Conservation (phyloP, 2,113 vertebrate species). For the Ammospiza caudacuta region DNA sequence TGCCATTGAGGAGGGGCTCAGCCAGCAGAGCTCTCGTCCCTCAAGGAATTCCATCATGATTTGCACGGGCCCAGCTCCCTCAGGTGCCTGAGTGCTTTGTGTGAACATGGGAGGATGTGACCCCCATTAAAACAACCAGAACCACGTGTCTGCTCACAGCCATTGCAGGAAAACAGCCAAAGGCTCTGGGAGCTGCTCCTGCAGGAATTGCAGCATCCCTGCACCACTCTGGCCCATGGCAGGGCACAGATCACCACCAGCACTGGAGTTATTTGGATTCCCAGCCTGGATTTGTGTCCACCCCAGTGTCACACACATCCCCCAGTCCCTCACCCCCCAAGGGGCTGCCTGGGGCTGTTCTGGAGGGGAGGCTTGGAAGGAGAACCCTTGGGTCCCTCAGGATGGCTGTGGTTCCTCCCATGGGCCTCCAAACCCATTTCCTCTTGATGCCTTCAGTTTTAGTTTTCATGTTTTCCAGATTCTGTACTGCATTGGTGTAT, state of each 20-base stretch:
- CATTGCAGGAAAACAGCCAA: not conserved
- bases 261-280: not conserved
- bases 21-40: not conserved
- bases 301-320: not conserved
- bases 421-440: too few relatives aligned
- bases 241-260: not conserved
- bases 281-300: fast-evolving
- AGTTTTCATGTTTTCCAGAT: not conserved
- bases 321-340: not conserved
- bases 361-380: not conserved
- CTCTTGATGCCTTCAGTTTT: not conserved
- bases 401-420: not conserved
- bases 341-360: not conserved
- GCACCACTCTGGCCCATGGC: not conserved
- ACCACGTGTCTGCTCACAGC: fast-evolving
- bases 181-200: not conserved
- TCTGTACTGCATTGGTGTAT: fast-evolving
- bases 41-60: fast-evolving
- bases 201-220: not conserved
- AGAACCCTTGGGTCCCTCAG: not conserved
- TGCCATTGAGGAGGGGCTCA: not conserved
- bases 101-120: too few relatives aligned
- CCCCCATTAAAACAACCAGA: not conserved
- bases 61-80: not conserved
- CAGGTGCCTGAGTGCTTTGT: too few relatives aligned